Percentiles rank a stretch among this genome's conserved stretches.
Conservation (phyloP, 2,888 invertebrate species). For the Hanleya hanleyi region DNA sequence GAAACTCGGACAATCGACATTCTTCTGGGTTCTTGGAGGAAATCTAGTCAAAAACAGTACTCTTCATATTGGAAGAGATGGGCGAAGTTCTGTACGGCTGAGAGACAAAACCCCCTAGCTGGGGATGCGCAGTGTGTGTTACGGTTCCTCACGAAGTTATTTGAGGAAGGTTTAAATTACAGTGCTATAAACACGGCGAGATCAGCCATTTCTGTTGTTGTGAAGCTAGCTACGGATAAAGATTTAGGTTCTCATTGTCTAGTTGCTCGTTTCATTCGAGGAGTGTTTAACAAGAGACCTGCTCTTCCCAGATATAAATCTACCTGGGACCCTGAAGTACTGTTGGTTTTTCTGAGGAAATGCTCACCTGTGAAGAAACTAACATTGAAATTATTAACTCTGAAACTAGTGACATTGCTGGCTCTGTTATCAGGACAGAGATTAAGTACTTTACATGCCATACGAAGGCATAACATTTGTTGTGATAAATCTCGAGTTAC, state of each 20-base stretch:
- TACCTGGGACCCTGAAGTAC: constrained; percentile 33
- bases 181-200: constrained; percentile 14
- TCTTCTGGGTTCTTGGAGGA: constrained; percentile 11
- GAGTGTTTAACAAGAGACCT: constrained; percentile 24
- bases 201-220: constrained; percentile 6
- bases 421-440: constrained; percentile 29
- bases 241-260: not conserved
- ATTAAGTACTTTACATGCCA: not conserved
- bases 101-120: not conserved
- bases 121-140: not conserved
- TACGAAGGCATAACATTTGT: not conserved
- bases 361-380: constrained; percentile 21
- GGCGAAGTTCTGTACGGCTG: not conserved
- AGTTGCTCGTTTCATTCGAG: constrained; percentile 29
- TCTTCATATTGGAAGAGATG: constrained; percentile 6
- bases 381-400: constrained; percentile 23
- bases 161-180: not conserved
- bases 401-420: constrained; percentile 24
- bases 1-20: not conserved
- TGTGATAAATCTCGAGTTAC: not conserved
- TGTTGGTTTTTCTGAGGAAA: constrained; percentile 22
- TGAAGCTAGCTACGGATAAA: not conserved
- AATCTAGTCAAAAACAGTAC: constrained; percentile 16
- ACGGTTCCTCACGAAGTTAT: not conserved
- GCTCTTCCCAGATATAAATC: constrained; percentile 28